A percentile compares a stretch with the other conserved stretches of the same genome.
Conservation (phyloP, 2,888 invertebrate genomes). For the Pheosia tremula region DNA sequence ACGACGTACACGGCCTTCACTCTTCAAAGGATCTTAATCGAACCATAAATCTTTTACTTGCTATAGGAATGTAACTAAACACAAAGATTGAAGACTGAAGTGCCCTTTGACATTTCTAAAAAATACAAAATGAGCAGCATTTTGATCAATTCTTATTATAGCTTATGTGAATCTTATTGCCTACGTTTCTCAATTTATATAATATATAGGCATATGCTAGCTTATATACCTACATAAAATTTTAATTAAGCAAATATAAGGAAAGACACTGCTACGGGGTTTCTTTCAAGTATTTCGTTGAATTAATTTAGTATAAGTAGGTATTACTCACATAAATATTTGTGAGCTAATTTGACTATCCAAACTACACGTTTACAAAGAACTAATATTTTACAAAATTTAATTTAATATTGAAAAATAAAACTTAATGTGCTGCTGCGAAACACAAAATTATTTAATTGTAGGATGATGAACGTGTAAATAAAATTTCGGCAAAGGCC, state of each 20-base stretch:
- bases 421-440: not conserved
- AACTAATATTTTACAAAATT: not conserved
- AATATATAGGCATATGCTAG: no score
- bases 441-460: not conserved
- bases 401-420: not conserved
- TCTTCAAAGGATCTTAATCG: conserved; percentile 70
- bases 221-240: no score
- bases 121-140: not conserved
- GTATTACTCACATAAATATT: no score
- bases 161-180: no score
- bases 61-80: conserved; percentile 57
- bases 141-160: no score
- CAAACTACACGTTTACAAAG: not conserved
- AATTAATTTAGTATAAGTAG: no score
- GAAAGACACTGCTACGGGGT: no score
- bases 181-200: no score
- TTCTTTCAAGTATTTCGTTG: no score
- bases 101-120: conserved; percentile 24
- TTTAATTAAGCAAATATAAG: no score
- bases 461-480: conserved; percentile 5
- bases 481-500: conserved; percentile 9
- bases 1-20: not conserved
- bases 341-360: not conserved
- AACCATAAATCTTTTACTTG: conserved; percentile 74
- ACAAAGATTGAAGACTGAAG: conserved; percentile 40